These are phyloP conservation scores for Aix galericulata DNA, from an alignment of 2,113 vertebrate species.

Conservation along the genomic window DNA sequence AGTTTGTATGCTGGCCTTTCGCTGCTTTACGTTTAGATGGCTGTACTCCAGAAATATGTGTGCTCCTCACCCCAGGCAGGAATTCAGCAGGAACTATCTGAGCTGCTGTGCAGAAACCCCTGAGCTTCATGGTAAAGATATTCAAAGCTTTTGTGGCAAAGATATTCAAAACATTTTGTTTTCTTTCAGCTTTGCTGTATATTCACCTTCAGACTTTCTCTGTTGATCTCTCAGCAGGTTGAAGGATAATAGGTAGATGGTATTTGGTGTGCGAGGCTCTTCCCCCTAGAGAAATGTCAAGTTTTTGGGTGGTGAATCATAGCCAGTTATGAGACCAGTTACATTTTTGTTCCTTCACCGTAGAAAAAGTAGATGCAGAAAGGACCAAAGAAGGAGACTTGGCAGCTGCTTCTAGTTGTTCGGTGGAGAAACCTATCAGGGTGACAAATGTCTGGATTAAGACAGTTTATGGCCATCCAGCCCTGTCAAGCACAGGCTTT, in stretches of 20 bases:
- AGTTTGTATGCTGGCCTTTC: background rate
- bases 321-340: background rate
- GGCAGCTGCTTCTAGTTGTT: background rate
- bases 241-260: background rate
- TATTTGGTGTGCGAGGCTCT: background rate
- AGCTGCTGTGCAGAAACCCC: background rate
- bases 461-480: background rate
- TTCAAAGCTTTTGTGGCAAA: background rate
- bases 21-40: background rate
- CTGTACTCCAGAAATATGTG: background rate
- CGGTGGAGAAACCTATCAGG: background rate
- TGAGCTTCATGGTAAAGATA: background rate
- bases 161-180: background rate
- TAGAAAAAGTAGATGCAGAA: background rate
- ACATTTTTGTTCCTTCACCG: background rate
- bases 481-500: background rate
- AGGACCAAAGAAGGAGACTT: background rate
- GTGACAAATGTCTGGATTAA: background rate
- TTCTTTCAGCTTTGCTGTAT: background rate
- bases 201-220: background rate
- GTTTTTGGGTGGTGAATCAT: background rate
- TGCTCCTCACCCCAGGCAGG: accelerated
- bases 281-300: background rate
- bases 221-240: background rate
- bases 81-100: background rate